Evolutionary conservation across 2,113 vertebrate species (phyloP).

Genomic region (Asarcornis scutulata): DNA sequence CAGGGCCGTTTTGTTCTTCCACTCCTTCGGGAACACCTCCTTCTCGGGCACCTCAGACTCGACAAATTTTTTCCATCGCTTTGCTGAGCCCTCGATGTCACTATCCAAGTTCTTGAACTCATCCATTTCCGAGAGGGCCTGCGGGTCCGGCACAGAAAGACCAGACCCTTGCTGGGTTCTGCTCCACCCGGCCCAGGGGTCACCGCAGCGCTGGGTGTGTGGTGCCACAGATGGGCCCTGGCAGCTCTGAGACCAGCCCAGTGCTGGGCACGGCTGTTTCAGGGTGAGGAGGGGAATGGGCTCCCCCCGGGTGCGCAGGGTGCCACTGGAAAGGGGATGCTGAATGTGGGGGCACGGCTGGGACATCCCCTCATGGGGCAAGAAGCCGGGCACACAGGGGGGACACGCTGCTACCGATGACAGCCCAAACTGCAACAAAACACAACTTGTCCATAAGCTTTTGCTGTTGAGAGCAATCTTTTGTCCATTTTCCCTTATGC

Average conservation of each 20-base stretch:
- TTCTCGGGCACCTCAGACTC: conserved; percentile 78
- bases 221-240: background rate
- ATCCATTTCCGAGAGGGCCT: conserved; percentile 79
- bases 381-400: fast-evolving
- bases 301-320: too few species aligned
- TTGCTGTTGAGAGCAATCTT: fast-evolving
- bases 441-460: background rate
- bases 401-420: background rate
- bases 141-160: background rate
- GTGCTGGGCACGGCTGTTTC: fast-evolving
- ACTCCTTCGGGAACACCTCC: conserved; percentile 78
- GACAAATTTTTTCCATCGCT: conserved; percentile 80
- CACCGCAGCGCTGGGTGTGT: fast-evolving
- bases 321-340: background rate
- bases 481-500: too few species aligned
- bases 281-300: too few species aligned
- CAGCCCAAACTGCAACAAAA: background rate
- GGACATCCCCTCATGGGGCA: background rate
- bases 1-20: conserved; percentile 77
- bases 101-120: conserved; percentile 79
- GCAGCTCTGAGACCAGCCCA: background rate
- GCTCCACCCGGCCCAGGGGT: background rate
- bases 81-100: conserved; percentile 78
- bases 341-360: background rate
- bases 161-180: background rate